Evolutionary conservation across 2,113 vertebrate genomes (phyloP), one percentile per base, ranked within the genome.

Genomic region (Antigone vipio): DNA sequence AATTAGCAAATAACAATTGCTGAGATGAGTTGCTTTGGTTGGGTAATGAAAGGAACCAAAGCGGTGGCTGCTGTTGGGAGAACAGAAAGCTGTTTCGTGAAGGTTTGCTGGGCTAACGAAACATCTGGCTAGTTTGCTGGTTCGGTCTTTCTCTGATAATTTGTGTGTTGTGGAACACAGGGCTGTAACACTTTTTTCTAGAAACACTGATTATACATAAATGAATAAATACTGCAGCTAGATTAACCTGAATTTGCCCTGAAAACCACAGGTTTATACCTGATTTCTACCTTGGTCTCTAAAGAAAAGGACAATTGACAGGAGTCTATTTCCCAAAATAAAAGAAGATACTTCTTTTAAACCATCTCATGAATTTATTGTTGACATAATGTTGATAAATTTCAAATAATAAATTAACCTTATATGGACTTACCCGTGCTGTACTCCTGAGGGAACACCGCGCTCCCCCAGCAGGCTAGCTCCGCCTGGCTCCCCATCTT

Each of bases 1-100:
- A 92, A 98, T 97, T 97, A 93, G 91, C 58, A 89, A 92, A 77
- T 2, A 24, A 67, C 62, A 69, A 74, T 49, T 94, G 87, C 85
- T 53, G 62, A 73, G n/a, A 78, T 60, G 69, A 94, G 50, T 80
- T 96, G 75, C 42, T 80, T 72, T 95, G 86, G 38, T 69, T 91
- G 55, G 62, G 49, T 74, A 40, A 67, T 3, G 9, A 71, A 75
- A 94, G 38, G 45, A 84, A 40, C 44, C 29, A 72, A 87, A 89
- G 44, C 40, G 5, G 3, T 53, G 59, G 34, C 77, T 88, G 47
- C 42, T 83, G 69, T 14, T 35, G 52, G 38, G 35, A 34, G 56
- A 72, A 85, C 8, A 9, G 40, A 77, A 81, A 56, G 15, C n/a
- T 52, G 18, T 49, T 93, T 63, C 75, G 49, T 72, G 66, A 52